Evolutionary conservation across 2,888 invertebrate species (phyloP).

Genomic region (Apotomis turbidana): DNA sequence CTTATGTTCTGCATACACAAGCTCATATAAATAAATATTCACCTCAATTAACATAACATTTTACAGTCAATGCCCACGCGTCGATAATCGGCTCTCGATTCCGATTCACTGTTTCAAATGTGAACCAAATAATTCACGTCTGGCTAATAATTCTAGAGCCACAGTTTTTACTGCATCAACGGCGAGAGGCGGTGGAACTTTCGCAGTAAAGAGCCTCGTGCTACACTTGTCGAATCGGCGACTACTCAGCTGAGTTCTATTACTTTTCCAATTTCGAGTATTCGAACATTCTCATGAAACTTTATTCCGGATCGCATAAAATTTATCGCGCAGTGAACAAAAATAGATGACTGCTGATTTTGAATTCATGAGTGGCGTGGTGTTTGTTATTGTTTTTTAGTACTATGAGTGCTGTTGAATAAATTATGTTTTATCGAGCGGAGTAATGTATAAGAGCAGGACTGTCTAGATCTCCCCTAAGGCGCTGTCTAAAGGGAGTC

Average conservation of each 20-base stretch:
- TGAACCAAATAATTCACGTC: constrained; percentile 43
- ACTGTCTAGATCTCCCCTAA: constrained; percentile 16
- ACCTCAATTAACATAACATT: not conserved
- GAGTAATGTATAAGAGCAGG: constrained; percentile 11
- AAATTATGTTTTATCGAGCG: constrained; percentile 36
- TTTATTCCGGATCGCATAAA: constrained; percentile 54
- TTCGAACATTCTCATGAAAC: constrained; percentile 49
- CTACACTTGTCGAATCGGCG: constrained; percentile 53
- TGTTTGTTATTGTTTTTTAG: constrained; percentile 30
- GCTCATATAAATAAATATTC: too few relatives aligned
- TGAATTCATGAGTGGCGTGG: constrained; percentile 46
- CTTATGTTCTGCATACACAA: too few relatives aligned
- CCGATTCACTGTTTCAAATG: constrained; percentile 9
- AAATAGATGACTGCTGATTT: constrained; percentile 50
- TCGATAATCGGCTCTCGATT: constrained; percentile 1
- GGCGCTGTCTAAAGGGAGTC: constrained; percentile 14
- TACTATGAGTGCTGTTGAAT: constrained; percentile 23
- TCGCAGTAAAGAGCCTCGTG: constrained; percentile 50
- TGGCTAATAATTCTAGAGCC: constrained; percentile 46
- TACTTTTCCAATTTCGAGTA: constrained; percentile 44
- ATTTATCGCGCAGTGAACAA: constrained; percentile 56
- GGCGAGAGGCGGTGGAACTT: constrained; percentile 49
- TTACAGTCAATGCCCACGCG: not conserved
- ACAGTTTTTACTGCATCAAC: constrained; percentile 50
- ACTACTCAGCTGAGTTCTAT: constrained; percentile 48